Evolutionary conservation across 2,113 vertebrate genomes (phyloP), one percentile per base, ranked within the genome.

Genomic region (Nansenia antarctica): DNA sequence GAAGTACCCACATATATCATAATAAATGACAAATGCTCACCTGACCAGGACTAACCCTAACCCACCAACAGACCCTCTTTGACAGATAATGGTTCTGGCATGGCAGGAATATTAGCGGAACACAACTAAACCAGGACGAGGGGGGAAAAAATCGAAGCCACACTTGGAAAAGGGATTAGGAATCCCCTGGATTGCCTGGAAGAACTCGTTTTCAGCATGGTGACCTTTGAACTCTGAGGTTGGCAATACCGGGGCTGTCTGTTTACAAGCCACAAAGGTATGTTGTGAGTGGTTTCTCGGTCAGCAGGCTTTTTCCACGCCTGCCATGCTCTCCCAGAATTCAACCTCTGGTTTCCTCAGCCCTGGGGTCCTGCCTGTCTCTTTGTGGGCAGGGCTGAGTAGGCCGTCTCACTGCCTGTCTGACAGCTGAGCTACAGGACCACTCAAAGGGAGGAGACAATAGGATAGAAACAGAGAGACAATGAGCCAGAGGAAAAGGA

Each of bases 111-210:
- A n/a, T n/a, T n/a, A 37, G 67, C 9, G 22, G 57, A 59, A 37
- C 42, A 20, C 7, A 24, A 53, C 32, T 58, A 52, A 62, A 52
- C 24, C 5, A 30, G 37, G 53, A 5, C 55, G 62, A 49, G n/a
- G 24, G 77, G 54, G 72, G 45, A 61, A 68, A 62, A 39, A 37
- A 76, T 81, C 49, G 69, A 64, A 84, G 76, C 70, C 49, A 37
- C 72, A 42, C 61, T 57, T 72, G 30, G 67, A 70, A 29, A 59
- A 49, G 20, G 34, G 72, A 32, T 39, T 8, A 24, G 54, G 67
- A 5, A n/a, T 34, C 69, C 20, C 14, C 35, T 39, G 57, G 63
- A 78, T 55, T 54, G 57, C 2, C 37, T 57, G 52, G 59, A 77
- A 49, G 63, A 59, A 76, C 74, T 79, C 55, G 35, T 80, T 81